Base-by-base conservation (phyloP, 2,888 invertebrate genomes). In the Acheta domesticus region DNA sequence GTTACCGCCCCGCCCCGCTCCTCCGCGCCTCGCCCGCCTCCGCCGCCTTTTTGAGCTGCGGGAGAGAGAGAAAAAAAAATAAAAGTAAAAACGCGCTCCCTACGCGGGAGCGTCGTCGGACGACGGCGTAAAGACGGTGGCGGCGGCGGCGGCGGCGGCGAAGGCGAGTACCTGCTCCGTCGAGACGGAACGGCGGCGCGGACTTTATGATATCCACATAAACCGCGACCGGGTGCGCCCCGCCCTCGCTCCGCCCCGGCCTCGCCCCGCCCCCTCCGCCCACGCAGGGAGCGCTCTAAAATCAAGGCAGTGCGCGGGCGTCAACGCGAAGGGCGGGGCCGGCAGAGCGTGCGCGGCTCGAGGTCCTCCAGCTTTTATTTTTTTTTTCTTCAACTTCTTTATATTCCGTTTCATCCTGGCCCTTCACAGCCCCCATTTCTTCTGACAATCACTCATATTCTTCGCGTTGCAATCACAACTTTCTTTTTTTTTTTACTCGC, bases 171-270 rank as follows among this genome's bases (percentile, higher is more conserved):
- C 62, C 62, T 62, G 62, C 62, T 8, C 16, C 36, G 36, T 36
- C 36, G 36, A 8, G 36, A 36, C 62, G 62, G 62, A 62, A n/a
- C 62, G 16, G n/a, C 62, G 14, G 62, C 16, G 62, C 62, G n/a
- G 62, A 16, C 16, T 62, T 62, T 62, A 62, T 62, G 62, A 62
- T 62, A 62, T 62, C 62, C 62, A 62, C 62, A n/a, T 62, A 62
- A 62, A 62, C 62, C 62, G n/a, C 62, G 62, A 62, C 62, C 14
- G 62, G 62, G 62, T 62, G 62, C 62, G 62, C 62, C 0, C 62
- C 16, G 62, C 14, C 62, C 16, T 62, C 5, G 62, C 62, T 5
- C 12, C 62, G 62, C n/a, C 62, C 62, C 62, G 62, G 19, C 12
- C 16, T 62, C 62, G 62, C 19, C 19, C 2, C 62, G 16, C 62